Conservation (phyloP, 2,113 vertebrate species). For the Uropsilus gracilis region DNA sequence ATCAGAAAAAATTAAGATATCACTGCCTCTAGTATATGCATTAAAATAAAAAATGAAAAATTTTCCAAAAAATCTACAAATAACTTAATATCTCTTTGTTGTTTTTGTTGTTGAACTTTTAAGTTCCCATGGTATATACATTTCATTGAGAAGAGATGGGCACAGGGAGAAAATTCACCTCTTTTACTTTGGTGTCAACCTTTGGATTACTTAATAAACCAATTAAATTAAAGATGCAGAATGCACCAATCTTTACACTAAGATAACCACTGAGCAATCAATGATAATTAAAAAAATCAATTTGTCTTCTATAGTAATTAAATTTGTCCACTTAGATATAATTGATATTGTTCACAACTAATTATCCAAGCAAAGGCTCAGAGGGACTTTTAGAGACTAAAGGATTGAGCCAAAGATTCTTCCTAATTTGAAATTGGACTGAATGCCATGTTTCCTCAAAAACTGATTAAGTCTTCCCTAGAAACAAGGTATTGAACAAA, state of each 20-base stretch:
- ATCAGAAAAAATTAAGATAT: neutral
- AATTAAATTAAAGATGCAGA: conserved; percentile 84
- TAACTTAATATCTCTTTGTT: conserved; percentile 33
- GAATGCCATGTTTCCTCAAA: conserved; percentile 72
- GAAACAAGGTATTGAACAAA: conserved; percentile 72
- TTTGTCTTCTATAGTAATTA: conserved; percentile 87
- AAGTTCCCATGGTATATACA: neutral
- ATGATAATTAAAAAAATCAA: conserved; percentile 89
- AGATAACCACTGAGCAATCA: conserved; percentile 85
- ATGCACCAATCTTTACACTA: conserved; percentile 83
- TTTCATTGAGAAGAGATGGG: conserved; percentile 67
- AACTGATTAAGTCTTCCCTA: conserved; percentile 70
- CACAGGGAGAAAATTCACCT: conserved; percentile 10
- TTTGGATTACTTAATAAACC: conserved; percentile 85
- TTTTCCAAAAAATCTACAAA: neutral
- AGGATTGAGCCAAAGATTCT: conserved; percentile 76
- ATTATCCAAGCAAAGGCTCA: conserved; percentile 83
- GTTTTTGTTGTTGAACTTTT: neutral
- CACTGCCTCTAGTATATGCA: conserved; percentile 24
- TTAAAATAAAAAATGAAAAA: conserved; percentile 28
- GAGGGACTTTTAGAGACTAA: conserved; percentile 82
- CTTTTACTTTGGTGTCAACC: conserved; percentile 74
- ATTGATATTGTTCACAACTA: conserved; percentile 86
- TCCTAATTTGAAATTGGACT: conserved; percentile 73
- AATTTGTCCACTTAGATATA: conserved; percentile 87